Evolutionary conservation across 2,797 vertebrate species (phyloP), one percentile per base, ranked within the genome.

Genomic region (Fringilla coelebs): DNA sequence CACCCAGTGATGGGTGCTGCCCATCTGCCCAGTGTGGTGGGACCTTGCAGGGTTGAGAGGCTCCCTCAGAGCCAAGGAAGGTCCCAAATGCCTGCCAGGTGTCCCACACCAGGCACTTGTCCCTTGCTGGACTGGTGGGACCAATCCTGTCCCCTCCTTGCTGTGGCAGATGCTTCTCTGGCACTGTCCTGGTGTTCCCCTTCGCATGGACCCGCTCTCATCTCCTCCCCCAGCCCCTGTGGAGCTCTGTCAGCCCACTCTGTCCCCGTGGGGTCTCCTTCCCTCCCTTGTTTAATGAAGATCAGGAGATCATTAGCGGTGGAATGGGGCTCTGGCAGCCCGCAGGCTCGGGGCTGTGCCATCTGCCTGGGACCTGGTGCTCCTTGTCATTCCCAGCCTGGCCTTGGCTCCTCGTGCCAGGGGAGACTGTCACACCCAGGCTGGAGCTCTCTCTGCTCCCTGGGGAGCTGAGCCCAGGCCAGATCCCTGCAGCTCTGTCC

Each of bases 121-220:
- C 71, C 48, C 21, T 46, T 61, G 31, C 57, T 34, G n/a, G 15
- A 0, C 26, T 29, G 46, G 2, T 61, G 32, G 66, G 19, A 32
- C 41, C 75, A 55, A 6, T 51, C 55, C 11, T 0, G 0, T 68
- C 36, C 46, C 34, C 34, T 54, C 63, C 72, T 41, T 28, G 38
- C n/a, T 57, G 57, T 41, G 80, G 5, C 1, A 4, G 1, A 0
- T 5, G 60, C 34, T 73, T 43, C n/a, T 18, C 18, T 70, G 70
- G 55, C 31, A 1, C 36, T 8, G 52, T 28, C 34, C 62, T 46
- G 1, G 2, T 46, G 51, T 61, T 77, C 55, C 20, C 75, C 28
- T 32, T 3, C 1, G 32, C 4, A 36, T 1, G 2, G 54, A 40
- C 21, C 60, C 0, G 0, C 63, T 58, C 32, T 25, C 66, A 2